Evolutionary conservation across 2,797 vertebrate genomes (phyloP).

Genomic region (Eospalax fontanierii): DNA sequence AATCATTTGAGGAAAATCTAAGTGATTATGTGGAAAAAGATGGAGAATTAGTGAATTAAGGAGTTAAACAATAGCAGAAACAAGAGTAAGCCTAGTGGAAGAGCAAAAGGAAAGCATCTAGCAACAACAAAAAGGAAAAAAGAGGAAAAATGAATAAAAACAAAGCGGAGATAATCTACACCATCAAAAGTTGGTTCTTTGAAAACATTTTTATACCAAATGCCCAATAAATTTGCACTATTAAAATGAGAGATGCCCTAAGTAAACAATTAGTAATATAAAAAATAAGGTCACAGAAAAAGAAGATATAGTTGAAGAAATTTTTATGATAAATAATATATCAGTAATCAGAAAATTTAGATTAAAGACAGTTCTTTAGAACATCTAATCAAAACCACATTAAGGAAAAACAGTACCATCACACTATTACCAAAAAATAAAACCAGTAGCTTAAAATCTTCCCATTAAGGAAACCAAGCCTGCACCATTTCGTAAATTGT

Average conservation of each 20-base stretch:
- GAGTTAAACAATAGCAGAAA: not conserved
- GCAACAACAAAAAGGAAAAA: not conserved
- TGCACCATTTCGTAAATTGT: not conserved
- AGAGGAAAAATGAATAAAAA: not conserved
- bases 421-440: not conserved
- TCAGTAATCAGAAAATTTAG: not conserved
- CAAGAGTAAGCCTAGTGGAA: not conserved
- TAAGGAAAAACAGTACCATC: not conserved
- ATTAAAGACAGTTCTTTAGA: not conserved
- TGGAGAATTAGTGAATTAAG: not conserved
- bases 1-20: constrained; percentile 2
- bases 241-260: not conserved
- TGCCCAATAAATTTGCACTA: not conserved
- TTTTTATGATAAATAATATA: not conserved
- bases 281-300: not conserved
- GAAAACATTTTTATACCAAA: not conserved
- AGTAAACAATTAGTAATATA: not conserved
- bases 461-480: not conserved
- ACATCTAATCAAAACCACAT: not conserved
- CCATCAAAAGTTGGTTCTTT: not conserved
- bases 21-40: not conserved
- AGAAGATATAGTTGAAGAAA: not conserved
- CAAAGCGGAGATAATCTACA: not conserved
- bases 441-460: not conserved
- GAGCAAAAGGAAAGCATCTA: not conserved